Evolutionary conservation across 1,140 invertebrate species (phyloP).

Genomic region (Drosophila orena): DNA sequence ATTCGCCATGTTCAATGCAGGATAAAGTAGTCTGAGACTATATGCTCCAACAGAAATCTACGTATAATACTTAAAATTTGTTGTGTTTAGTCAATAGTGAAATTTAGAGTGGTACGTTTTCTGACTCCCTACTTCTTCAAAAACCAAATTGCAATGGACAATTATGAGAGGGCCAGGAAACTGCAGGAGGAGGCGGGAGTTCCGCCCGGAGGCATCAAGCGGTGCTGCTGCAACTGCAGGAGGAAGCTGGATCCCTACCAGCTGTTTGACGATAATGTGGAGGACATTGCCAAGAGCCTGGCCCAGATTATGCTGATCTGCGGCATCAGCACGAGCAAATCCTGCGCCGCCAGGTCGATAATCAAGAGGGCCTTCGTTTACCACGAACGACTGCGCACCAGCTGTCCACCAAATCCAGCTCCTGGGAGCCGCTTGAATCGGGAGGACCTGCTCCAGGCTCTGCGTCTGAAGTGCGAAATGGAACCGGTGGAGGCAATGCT

Average conservation of each 20-base stretch:
- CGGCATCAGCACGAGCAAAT: constrained; percentile 59
- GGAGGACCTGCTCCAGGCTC: constrained; percentile 64
- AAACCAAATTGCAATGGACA: constrained; percentile 14
- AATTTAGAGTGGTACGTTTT: constrained; percentile 12
- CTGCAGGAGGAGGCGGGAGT: constrained; percentile 2
- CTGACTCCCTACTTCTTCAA: background rate
- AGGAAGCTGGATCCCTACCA: constrained; percentile 62
- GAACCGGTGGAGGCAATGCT: constrained; percentile 67
- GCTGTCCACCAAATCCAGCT: constrained; percentile 12
- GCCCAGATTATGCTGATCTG: constrained; percentile 69
- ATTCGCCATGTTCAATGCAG: background rate
- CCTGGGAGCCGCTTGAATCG: constrained; percentile 47
- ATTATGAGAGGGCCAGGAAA: constrained; percentile 13
- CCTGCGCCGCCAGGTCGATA: constrained; percentile 53
- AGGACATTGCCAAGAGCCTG: constrained; percentile 62
- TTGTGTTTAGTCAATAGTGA: background rate
- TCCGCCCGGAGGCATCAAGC: background rate
- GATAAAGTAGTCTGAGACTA: background rate
- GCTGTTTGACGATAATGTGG: constrained; percentile 67
- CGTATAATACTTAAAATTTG: background rate
- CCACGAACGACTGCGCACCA: constrained; percentile 55
- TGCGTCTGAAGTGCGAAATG: constrained; percentile 65
- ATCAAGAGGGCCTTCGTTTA: constrained; percentile 70
- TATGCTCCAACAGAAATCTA: background rate
- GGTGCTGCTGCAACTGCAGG: constrained; percentile 63